These are phyloP conservation scores for Fissipunctia ypsillon DNA, from an alignment of 2,888 invertebrate species.

Conservation along the genomic window DNA sequence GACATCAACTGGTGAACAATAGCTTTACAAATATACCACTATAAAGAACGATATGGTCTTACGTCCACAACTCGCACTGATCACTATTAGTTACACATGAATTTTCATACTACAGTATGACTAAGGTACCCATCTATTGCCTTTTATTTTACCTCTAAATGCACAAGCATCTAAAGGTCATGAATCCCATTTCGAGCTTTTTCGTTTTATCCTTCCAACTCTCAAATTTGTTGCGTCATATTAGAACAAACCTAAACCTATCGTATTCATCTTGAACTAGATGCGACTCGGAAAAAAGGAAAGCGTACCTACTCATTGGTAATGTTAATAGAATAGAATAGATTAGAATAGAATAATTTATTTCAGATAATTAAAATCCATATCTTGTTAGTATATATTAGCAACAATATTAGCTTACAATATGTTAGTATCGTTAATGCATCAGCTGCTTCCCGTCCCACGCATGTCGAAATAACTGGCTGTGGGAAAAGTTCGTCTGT, in stretches of 20 bases:
- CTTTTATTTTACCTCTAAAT: not conserved
- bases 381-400: too few species aligned
- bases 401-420: too few species aligned
- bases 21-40: not conserved
- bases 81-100: not conserved
- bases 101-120: not conserved
- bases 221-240: not conserved
- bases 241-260: conserved; percentile 6
- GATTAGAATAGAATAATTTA: too few species aligned
- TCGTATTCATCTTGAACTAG: conserved; percentile 17
- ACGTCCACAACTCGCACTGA: not conserved
- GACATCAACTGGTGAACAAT: not conserved
- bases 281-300: not conserved
- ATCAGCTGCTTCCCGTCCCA: conserved; percentile 50
- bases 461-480: conserved; percentile 42
- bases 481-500: conserved; percentile 14
- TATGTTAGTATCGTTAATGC: too few species aligned
- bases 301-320: conserved; percentile 2
- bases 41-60: not conserved
- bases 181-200: too few species aligned
- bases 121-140: not conserved
- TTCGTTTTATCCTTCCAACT: not conserved
- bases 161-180: not conserved
- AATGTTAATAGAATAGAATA: too few species aligned
- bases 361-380: too few species aligned